Evolutionary conservation across 1,140 invertebrate species (phyloP).

Genomic region (Cyclargus thomasi): DNA sequence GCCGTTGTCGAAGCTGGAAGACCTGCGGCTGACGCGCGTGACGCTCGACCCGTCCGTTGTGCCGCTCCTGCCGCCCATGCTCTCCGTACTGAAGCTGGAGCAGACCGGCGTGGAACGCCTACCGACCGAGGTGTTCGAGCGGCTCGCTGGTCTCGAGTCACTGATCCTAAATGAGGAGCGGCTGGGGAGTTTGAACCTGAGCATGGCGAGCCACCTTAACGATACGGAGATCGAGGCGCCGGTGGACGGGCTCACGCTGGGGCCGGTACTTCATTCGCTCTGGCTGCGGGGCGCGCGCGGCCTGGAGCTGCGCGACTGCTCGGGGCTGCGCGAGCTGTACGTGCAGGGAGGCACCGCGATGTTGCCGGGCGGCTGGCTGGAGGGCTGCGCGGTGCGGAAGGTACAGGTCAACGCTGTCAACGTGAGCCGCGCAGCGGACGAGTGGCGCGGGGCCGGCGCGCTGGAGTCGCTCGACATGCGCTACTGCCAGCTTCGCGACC

Average conservation of each 20-base stretch:
- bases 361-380: not conserved
- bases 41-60: not conserved
- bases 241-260: not conserved
- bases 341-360: not conserved
- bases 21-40: not conserved
- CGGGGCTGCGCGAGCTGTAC: not conserved
- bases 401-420: not conserved
- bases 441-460: not conserved
- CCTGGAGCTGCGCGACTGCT: not conserved
- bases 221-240: not conserved
- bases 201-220: not conserved
- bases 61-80: not conserved
- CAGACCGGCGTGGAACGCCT: not conserved
- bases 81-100: not conserved
- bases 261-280: not conserved
- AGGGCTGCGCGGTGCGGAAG: not conserved
- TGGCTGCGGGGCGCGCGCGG: not conserved
- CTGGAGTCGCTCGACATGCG: not conserved
- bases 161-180: not conserved
- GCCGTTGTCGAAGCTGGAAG: not conserved
- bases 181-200: not conserved
- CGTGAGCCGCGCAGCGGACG: too few species aligned
- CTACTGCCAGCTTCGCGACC: not conserved
- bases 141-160: not conserved
- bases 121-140: not conserved